Percentiles rank a stretch among this genome's conserved stretches.
These are phyloP conservation scores for Pomatorhinus ruficollis DNA, from an alignment of 2,113 vertebrate genomes.

Conservation along the genomic window DNA sequence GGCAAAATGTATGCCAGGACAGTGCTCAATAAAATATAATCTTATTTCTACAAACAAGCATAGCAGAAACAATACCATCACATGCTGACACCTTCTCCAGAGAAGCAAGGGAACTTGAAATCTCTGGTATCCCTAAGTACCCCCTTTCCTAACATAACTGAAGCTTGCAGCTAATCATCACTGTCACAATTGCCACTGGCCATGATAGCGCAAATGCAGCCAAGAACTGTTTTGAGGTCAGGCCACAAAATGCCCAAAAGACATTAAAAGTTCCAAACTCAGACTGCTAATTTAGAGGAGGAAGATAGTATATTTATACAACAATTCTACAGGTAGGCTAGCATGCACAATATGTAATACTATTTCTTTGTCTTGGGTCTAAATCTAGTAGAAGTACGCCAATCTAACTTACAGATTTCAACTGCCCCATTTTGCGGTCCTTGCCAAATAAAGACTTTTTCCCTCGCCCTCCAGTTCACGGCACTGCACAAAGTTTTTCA, in stretches of 20 bases:
- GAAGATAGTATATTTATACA: neutral
- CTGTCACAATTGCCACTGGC: neutral
- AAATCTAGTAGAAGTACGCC: neutral
- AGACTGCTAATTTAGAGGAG: neutral
- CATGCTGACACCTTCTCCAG: neutral
- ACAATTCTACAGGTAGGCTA: neutral
- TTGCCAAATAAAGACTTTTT: neutral
- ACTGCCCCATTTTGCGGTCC: neutral
- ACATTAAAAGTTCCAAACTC: neutral
- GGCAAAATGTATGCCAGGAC: neutral
- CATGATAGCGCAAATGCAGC: neutral
- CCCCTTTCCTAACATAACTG: neutral
- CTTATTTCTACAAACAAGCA: neutral
- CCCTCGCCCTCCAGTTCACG: neutral
- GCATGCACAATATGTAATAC: neutral
- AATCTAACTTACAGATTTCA: neutral
- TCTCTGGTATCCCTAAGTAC: neutral
- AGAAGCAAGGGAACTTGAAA: neutral
- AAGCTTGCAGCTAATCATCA: neutral
- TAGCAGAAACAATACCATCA: neutral
- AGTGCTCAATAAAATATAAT: neutral
- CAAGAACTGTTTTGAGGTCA: neutral
- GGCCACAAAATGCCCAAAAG: neutral
- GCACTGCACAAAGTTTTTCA: neutral
- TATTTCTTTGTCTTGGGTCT: neutral